Conservation (phyloP, 2,797 vertebrate species). For the Eulemur rubriventer region DNA sequence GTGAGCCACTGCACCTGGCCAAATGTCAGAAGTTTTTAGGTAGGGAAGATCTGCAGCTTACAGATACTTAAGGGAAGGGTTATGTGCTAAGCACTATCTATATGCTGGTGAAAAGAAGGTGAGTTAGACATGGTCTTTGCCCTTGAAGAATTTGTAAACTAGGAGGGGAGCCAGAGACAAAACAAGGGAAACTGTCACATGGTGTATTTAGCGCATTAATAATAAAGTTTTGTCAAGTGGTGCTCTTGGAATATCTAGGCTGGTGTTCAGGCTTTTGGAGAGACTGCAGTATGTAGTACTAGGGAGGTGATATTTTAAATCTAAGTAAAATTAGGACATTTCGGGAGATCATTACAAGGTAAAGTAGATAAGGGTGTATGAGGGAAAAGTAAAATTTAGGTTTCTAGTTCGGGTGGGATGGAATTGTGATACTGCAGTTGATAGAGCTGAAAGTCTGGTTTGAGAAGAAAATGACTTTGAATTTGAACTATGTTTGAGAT, state of each 20-base stretch:
- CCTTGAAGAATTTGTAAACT: constrained; percentile 34
- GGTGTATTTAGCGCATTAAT: background rate
- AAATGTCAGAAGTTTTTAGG: background rate
- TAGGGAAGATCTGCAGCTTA: background rate
- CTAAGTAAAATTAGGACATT: constrained; percentile 6
- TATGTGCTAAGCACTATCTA: background rate
- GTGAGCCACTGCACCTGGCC: too few species aligned
- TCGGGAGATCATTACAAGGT: background rate
- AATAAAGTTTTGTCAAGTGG: background rate
- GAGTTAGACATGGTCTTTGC: constrained; percentile 2
- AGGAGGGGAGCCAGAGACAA: background rate
- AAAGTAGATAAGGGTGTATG: background rate
- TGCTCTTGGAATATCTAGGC: background rate
- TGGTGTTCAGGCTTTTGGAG: background rate
- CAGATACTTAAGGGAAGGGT: background rate
- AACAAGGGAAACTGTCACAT: background rate
- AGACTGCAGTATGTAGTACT: background rate
- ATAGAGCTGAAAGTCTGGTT: constrained; percentile 17
- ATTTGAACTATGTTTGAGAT: constrained; percentile 18
- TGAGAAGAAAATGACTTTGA: constrained; percentile 46
- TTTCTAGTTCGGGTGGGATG: background rate
- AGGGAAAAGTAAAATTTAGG: constrained; percentile 38
- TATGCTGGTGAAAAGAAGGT: constrained; percentile 7
- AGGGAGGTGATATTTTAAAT: background rate
- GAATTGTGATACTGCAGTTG: background rate